Evolutionary conservation across 2,797 vertebrate genomes (phyloP).

Genomic region (Ctenochaetus hawaiiensis): DNA sequence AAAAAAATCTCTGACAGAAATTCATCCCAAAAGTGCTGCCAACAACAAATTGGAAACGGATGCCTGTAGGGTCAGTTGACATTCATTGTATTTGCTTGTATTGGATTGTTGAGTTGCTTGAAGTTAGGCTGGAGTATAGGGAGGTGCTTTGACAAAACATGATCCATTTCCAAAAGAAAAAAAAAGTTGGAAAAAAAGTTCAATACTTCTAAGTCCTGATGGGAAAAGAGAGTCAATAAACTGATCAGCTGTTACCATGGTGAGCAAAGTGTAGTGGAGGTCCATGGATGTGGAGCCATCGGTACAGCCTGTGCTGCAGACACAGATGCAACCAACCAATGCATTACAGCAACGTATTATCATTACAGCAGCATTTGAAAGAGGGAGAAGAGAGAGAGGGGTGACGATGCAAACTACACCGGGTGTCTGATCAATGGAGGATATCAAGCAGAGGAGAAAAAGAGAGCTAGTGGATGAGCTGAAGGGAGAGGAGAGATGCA

Average conservation of each 20-base stretch:
- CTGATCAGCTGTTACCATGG: constrained; percentile 45
- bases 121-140: constrained; percentile 40
- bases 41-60: constrained; percentile 77
- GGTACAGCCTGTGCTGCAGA: constrained; percentile 35
- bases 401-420: constrained; percentile 20
- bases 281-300: constrained; percentile 28
- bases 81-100: constrained; percentile 69
- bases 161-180: constrained; percentile 48
- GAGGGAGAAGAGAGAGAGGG: neutral
- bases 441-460: constrained; percentile 33
- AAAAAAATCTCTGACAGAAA: constrained; percentile 49
- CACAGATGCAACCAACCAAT: constrained; percentile 34
- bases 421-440: constrained; percentile 62
- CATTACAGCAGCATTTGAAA: constrained; percentile 50
- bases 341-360: constrained; percentile 50
- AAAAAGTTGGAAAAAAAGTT: constrained; percentile 33
- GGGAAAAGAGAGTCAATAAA: constrained; percentile 53
- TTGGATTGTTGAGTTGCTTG: constrained; percentile 62
- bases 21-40: constrained; percentile 71
- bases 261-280: constrained; percentile 34
- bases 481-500: constrained; percentile 48
- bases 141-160: constrained; percentile 29
- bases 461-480: constrained; percentile 37
- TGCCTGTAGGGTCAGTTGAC: constrained; percentile 68
- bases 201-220: constrained; percentile 23